Evolutionary conservation across 1,140 invertebrate species (phyloP).

Genomic region (Aphaenogaster floridana): DNA sequence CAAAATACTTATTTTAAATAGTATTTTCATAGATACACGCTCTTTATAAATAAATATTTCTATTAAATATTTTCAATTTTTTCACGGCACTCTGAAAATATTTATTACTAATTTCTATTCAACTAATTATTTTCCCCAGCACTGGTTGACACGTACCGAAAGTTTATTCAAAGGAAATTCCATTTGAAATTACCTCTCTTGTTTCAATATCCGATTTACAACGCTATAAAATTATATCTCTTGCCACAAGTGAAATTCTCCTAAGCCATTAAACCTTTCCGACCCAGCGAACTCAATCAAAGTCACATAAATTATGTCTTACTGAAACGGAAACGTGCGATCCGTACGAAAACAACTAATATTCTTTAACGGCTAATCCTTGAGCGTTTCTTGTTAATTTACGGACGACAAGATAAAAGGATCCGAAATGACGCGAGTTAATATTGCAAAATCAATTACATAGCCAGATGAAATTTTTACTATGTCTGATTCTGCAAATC

Average conservation of each 20-base stretch:
- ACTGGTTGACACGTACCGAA: background rate
- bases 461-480: background rate
- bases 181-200: slow-evolving; percentile 10
- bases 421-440: background rate
- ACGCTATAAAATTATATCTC: slow-evolving; percentile 39
- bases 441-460: background rate
- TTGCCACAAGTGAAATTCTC: slow-evolving; percentile 13
- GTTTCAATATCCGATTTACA: slow-evolving; percentile 20
- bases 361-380: slow-evolving; percentile 23
- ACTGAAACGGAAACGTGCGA: slow-evolving; percentile 30
- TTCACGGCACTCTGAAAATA: too few species aligned
- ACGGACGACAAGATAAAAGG: background rate
- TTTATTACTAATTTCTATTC: too few species aligned
- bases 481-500: background rate
- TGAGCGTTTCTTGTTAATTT: slow-evolving; percentile 9
- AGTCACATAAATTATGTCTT: slow-evolving; percentile 57
- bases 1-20: too few species aligned
- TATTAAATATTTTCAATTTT: too few species aligned
- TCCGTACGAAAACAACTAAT: slow-evolving; percentile 19
- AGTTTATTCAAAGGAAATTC: background rate
- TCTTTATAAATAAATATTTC: too few species aligned
- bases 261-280: slow-evolving; percentile 44
- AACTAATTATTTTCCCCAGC: too few species aligned
- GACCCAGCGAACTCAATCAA: slow-evolving; percentile 37
- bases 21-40: too few species aligned